These are phyloP conservation scores for Porites cylindrica DNA, from an alignment of 92 coral and sea anemone species.

Conservation along the genomic window DNA sequence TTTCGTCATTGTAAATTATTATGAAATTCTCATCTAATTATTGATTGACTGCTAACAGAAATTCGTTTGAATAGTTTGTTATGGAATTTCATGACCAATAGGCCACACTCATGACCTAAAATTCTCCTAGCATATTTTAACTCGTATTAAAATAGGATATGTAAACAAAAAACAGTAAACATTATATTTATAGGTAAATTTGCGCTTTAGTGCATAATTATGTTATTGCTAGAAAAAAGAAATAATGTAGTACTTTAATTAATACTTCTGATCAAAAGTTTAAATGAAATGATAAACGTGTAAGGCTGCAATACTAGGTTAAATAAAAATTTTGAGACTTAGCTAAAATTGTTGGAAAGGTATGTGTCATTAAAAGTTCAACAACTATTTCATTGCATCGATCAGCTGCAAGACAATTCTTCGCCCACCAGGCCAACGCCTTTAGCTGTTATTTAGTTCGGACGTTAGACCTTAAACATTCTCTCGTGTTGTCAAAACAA, in stretches of 20 bases:
- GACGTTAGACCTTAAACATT: not conserved
- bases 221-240: not conserved
- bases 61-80: too few relatives aligned
- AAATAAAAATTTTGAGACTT: not conserved
- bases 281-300: too few relatives aligned
- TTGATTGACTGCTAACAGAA: too few relatives aligned
- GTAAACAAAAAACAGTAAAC: slow-evolving; percentile 24
- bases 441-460: not conserved
- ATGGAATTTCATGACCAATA: too few relatives aligned
- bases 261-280: not conserved
- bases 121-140: not conserved
- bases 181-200: slow-evolving; percentile 12
- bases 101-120: not conserved
- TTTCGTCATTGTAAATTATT: too few relatives aligned
- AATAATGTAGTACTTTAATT: too few relatives aligned
- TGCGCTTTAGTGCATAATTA: slow-evolving; percentile 17
- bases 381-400: not conserved
- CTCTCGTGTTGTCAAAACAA: slow-evolving; percentile 48
- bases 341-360: not conserved
- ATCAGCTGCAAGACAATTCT: not conserved
- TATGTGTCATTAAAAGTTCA: not conserved
- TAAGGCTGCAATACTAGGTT: not conserved
- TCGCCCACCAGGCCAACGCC: slow-evolving; percentile 12
- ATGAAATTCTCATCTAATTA: not conserved
- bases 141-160: not conserved